Evolutionary conservation across 2,113 vertebrate genomes (phyloP).

Genomic region (Parotia lawesii): DNA sequence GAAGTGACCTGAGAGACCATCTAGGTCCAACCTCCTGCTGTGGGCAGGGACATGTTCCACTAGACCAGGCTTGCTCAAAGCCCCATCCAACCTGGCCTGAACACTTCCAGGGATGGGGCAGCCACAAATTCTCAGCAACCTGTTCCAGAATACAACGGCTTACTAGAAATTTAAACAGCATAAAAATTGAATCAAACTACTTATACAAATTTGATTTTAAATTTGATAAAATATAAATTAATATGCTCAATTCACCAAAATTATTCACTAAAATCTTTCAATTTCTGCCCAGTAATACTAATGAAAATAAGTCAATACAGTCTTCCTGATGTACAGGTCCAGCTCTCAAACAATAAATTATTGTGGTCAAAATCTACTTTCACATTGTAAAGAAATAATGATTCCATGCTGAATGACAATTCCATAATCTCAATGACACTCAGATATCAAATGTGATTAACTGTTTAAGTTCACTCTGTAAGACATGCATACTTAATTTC

Average conservation of each 20-base stretch:
- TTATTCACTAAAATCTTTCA: neutral
- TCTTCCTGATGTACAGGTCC: neutral
- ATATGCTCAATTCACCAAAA: neutral
- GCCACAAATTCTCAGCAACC: neutral
- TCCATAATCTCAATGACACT: neutral
- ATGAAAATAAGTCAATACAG: neutral
- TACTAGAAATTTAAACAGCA: neutral
- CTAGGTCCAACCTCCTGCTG: neutral
- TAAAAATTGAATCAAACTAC: neutral
- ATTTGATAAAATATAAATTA: neutral
- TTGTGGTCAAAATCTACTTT: neutral
- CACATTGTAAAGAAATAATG: neutral
- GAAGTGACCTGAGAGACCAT: neutral
- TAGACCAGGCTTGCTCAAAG: neutral
- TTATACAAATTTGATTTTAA: neutral
- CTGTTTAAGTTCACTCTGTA: neutral
- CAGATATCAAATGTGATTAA: neutral
- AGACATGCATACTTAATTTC: neutral
- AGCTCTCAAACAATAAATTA: neutral
- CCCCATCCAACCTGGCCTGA: neutral
- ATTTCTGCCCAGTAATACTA: neutral
- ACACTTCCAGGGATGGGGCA: neutral
- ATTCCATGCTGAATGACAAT: neutral
- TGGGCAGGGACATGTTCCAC: neutral
- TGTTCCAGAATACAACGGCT: neutral